These are phyloP conservation scores for Anabas testudineus DNA, from an alignment of 2,797 vertebrate genomes.

Conservation along the genomic window DNA sequence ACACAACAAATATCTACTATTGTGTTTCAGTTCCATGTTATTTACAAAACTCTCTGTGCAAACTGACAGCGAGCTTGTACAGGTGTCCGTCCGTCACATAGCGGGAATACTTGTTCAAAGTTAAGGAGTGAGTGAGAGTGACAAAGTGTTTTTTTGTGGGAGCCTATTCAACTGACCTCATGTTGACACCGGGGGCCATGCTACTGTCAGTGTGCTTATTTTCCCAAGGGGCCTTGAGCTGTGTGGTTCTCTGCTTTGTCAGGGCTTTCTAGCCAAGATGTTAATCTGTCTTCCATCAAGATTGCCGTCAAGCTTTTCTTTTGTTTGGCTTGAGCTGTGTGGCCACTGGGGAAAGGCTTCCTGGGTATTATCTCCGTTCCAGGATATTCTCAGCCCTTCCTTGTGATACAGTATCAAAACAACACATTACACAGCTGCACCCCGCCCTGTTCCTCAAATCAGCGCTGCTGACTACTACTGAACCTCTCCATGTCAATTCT, in stretches of 20 bases:
- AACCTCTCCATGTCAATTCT: constrained; percentile 55
- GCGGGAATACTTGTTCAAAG: constrained; percentile 9
- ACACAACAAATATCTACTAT: constrained; percentile 49
- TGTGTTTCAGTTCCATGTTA: constrained; percentile 45
- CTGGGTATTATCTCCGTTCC: constrained; percentile 79
- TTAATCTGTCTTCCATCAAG: constrained; percentile 82
- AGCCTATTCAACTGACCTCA: constrained; percentile 67
- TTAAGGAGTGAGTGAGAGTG: constrained; percentile 51
- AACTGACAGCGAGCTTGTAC: constrained; percentile 59
- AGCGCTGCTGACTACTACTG: constrained; percentile 44
- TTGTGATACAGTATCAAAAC: constrained; percentile 81
- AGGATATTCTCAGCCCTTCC: constrained; percentile 82
- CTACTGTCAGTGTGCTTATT: constrained; percentile 63
- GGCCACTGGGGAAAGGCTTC: constrained; percentile 75
- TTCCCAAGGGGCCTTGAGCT: constrained; percentile 59
- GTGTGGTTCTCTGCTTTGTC: constrained; percentile 71
- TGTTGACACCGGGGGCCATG: constrained; percentile 61
- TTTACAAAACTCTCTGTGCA: constrained; percentile 62
- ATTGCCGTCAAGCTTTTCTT: constrained; percentile 72
- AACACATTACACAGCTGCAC: constrained; percentile 64
- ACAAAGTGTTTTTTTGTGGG: constrained; percentile 58
- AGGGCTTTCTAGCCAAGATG: constrained; percentile 74
- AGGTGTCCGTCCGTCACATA: constrained; percentile 62
- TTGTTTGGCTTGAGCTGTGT: constrained; percentile 71
- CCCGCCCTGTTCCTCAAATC: constrained; percentile 67